These are phyloP conservation scores for Synergus japonicus DNA, from an alignment of 2,888 invertebrate genomes.

Conservation along the genomic window DNA sequence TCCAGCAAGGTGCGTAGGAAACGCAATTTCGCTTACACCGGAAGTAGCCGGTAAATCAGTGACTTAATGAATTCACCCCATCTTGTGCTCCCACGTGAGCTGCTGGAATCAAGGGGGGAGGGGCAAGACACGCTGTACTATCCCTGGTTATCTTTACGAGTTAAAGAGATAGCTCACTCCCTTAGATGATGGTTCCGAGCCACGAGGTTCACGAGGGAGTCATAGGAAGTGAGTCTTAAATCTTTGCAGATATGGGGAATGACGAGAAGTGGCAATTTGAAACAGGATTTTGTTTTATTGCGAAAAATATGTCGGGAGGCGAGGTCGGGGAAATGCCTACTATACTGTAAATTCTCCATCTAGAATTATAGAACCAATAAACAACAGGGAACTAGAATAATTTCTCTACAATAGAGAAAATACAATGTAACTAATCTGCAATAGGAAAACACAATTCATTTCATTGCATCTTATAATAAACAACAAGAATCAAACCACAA, in stretches of 20 bases:
- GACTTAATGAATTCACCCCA: slow-evolving; percentile 73
- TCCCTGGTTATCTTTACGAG: slow-evolving; percentile 73
- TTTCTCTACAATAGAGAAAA: no score
- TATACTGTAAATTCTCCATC: neutral
- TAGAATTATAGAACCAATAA: no score
- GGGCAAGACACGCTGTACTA: slow-evolving; percentile 57
- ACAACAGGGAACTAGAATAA: no score
- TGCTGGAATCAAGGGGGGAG: slow-evolving; percentile 50
- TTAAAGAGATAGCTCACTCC: slow-evolving; percentile 66
- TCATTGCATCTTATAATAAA: no score
- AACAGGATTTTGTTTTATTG: neutral
- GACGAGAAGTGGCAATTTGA: neutral
- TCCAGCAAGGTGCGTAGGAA: slow-evolving; percentile 37
- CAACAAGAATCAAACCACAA: no score
- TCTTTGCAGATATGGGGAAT: slow-evolving; percentile 58
- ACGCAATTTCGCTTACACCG: slow-evolving; percentile 71
- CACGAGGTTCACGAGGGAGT: slow-evolving; percentile 52
- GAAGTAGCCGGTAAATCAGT: slow-evolving; percentile 74
- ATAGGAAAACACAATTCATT: no score
- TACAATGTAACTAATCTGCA: no score
- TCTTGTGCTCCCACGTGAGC: slow-evolving; percentile 52
- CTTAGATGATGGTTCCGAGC: slow-evolving; percentile 46
- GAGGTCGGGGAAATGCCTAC: neutral
- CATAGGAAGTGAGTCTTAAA: slow-evolving; percentile 71
- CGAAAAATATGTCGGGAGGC: neutral